These are phyloP conservation scores for Diorhabda elongata DNA, from an alignment of 1,140 invertebrate genomes.

Conservation along the genomic window DNA sequence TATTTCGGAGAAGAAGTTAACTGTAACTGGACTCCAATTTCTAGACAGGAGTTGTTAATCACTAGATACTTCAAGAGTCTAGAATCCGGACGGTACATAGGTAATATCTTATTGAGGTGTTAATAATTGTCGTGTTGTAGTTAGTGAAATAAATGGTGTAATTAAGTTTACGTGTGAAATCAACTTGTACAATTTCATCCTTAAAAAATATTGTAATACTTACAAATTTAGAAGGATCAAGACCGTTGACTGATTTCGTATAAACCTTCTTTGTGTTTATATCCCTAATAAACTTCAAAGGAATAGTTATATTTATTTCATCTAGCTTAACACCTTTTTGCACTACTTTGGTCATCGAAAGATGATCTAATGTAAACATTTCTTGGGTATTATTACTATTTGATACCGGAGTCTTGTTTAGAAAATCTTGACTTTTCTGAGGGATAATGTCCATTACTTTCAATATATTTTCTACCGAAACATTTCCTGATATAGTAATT, in stretches of 20 bases:
- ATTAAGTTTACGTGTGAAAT: too few relatives aligned
- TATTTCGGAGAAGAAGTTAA: too few relatives aligned
- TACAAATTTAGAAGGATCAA: slow-evolving; percentile 31
- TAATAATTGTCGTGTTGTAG: too few relatives aligned
- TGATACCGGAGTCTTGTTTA: background rate
- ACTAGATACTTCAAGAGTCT: too few relatives aligned
- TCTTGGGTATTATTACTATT: background rate
- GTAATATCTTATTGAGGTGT: too few relatives aligned
- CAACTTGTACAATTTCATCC: too few relatives aligned
- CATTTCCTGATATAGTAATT: slow-evolving; percentile 45
- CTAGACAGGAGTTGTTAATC: too few relatives aligned
- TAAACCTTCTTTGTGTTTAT: slow-evolving; percentile 39
- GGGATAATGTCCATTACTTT: slow-evolving; percentile 40
- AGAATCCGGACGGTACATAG: too few relatives aligned
- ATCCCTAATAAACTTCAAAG: slow-evolving; percentile 28
- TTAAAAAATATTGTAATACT: background rate
- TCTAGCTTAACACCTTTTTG: slow-evolving; percentile 27
- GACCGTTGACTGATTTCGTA: slow-evolving; percentile 41
- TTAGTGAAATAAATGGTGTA: too few relatives aligned
- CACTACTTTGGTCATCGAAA: slow-evolving; percentile 3
- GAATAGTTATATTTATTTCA: slow-evolving; percentile 6
- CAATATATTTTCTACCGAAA: slow-evolving; percentile 41
- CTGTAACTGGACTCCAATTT: too few relatives aligned
- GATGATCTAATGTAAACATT: background rate
- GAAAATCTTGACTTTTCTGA: background rate